Conservation (phyloP, 35 echinoderm and acorn worm genomes). For the Amphiura filiformis region DNA sequence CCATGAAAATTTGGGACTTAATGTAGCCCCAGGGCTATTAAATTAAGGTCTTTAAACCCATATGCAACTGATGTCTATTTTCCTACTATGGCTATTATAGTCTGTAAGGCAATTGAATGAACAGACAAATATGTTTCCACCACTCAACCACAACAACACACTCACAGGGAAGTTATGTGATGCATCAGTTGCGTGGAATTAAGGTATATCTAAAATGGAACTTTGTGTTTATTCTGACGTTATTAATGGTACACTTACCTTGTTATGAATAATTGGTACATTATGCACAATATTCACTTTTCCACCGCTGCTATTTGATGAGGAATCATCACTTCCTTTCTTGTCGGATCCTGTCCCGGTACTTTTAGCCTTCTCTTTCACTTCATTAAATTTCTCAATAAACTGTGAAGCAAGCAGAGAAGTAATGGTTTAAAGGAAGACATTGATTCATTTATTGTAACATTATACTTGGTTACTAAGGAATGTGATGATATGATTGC, state of each 20-base stretch:
- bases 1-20: background rate
- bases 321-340: conserved; percentile 50
- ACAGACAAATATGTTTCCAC: no score
- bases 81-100: no score
- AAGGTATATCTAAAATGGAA: background rate
- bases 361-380: conserved; percentile 66
- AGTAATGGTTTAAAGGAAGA: no score
- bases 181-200: background rate
- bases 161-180: background rate
- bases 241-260: conserved; percentile 25
- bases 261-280: conserved; percentile 55
- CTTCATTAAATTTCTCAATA: conserved; percentile 86
- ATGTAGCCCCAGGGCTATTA: no score
- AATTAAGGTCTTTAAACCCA: background rate
- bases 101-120: background rate
- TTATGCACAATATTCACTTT: background rate
- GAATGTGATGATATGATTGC: no score
- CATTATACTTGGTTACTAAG: no score
- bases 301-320: conserved; percentile 24
- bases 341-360: conserved; percentile 30
- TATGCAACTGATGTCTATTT: no score
- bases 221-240: no score
- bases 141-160: background rate
- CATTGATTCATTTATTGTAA: no score
- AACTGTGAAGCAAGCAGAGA: conserved; percentile 58